Conservation (phyloP, 2,113 vertebrate genomes). For the Nannospalax galili region DNA sequence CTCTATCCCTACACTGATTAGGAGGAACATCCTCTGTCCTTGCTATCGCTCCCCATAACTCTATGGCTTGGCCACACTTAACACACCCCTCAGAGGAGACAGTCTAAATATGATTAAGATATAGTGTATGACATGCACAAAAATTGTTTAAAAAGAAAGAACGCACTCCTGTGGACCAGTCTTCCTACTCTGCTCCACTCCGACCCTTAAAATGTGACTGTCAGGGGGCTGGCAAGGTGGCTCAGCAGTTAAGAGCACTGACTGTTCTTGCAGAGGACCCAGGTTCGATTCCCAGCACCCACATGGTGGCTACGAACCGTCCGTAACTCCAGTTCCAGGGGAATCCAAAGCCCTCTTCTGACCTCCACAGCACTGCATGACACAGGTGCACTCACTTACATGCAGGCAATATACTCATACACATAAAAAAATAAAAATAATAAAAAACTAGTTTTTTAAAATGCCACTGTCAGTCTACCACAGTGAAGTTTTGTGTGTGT, state of each 20-base stretch:
- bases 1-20: not conserved
- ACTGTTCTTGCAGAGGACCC: not conserved
- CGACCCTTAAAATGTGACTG: too few relatives aligned
- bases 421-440: not conserved
- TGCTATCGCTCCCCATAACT: not conserved
- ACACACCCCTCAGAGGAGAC: not conserved
- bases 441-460: too few relatives aligned
- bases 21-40: not conserved
- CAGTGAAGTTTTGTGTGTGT: not conserved
- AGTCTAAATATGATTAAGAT: too few relatives aligned
- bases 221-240: not conserved
- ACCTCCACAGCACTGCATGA: not conserved
- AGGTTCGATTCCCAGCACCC: not conserved
- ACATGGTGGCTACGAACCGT: not conserved
- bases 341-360: not conserved
- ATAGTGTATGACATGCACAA: too few relatives aligned
- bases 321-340: not conserved
- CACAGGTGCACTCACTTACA: not conserved
- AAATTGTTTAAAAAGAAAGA: too few relatives aligned
- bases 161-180: too few relatives aligned
- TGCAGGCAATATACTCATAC: not conserved
- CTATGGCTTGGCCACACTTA: not conserved
- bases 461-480: not conserved
- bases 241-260: not conserved
- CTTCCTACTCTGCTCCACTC: too few relatives aligned